Conservation (phyloP, 2,888 invertebrate genomes). For the Marasmarcha lunaedactyla region DNA sequence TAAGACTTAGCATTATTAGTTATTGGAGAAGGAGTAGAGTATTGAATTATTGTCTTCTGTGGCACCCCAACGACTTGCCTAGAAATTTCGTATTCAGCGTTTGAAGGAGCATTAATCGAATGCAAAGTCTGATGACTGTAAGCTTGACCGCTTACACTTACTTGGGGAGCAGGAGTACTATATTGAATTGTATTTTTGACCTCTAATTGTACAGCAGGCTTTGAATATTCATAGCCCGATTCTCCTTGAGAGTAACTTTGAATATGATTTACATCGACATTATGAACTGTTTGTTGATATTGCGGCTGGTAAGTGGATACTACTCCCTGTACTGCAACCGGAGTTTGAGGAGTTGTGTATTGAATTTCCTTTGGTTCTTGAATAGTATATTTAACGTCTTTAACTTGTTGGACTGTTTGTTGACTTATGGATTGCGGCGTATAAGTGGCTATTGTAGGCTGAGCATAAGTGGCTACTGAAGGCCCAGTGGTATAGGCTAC, state of each 20-base stretch:
- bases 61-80: neutral
- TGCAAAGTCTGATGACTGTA: neutral
- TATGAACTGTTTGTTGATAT: constrained; percentile 36
- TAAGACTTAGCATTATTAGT: constrained; percentile 20
- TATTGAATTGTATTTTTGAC: neutral
- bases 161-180: neutral
- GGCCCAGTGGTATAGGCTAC: constrained; percentile 56
- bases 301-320: neutral
- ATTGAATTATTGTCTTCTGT: neutral
- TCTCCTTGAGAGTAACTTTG: constrained; percentile 24
- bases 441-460: constrained; percentile 32
- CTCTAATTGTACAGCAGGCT: constrained; percentile 9
- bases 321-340: neutral
- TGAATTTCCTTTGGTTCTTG: neutral
- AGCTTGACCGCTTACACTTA: neutral
- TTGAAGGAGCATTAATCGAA: neutral
- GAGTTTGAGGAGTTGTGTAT: constrained; percentile 8
- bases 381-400: neutral
- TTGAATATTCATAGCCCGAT: constrained; percentile 21
- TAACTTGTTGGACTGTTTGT: constrained; percentile 26
- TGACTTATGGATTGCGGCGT: constrained; percentile 42
- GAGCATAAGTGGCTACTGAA: constrained; percentile 26
- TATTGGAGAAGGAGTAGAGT: constrained; percentile 16
- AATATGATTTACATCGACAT: constrained; percentile 27
- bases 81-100: too few relatives aligned